Conservation (phyloP, 2,113 vertebrate species). For the Chlorocebus sabaeus region DNA sequence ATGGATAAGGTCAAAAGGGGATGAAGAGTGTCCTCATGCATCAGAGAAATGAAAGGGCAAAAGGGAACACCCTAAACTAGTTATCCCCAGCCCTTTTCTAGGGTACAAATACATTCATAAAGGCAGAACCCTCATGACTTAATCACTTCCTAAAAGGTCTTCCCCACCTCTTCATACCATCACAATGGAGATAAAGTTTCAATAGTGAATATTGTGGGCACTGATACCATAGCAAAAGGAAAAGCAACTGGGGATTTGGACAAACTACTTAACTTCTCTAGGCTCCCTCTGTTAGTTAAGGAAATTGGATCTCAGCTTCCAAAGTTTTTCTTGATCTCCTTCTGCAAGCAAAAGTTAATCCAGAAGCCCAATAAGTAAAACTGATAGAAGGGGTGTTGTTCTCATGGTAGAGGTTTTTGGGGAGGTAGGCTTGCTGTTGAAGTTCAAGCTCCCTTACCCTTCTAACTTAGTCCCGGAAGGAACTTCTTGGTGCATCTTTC, state of each 20-base stretch:
- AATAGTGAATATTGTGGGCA: not conserved
- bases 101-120: not conserved
- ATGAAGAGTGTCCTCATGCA: not conserved
- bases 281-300: not conserved
- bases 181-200: not conserved
- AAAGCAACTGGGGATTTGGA: not conserved
- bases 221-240: not conserved
- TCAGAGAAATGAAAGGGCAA: not conserved
- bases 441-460: not conserved
- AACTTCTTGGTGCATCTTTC: not conserved
- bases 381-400: not conserved
- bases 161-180: not conserved
- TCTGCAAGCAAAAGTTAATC: constrained; percentile 3
- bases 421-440: not conserved
- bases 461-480: not conserved
- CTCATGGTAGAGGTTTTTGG: not conserved
- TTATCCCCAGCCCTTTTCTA: not conserved
- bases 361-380: not conserved
- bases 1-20: not conserved
- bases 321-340: not conserved
- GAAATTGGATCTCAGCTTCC: not conserved
- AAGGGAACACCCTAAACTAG: not conserved
- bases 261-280: not conserved
- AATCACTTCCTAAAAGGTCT: not conserved
- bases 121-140: not conserved